A percentile compares a stretch with the other conserved stretches of the same genome.
phyloP scores from a whole-genome alignment of 2,888 invertebrate species.

The Hyalella azteca region DNA sequence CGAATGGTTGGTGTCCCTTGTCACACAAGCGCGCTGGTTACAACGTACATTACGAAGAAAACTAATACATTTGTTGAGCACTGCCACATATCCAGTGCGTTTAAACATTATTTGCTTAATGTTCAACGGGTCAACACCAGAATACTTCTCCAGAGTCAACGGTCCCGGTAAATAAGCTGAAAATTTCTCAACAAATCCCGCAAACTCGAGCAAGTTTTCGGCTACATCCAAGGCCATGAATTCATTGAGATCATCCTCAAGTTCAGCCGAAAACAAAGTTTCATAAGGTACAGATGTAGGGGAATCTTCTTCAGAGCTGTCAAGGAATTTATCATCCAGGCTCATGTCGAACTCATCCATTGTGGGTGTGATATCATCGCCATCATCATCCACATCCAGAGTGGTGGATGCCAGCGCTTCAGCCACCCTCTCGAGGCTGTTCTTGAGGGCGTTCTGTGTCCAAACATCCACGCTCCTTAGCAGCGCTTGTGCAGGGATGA shows the following conservation, averaged over 20 bases:
- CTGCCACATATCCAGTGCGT: neutral
- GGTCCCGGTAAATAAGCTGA: constrained; percentile 41
- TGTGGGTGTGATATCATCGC: neutral
- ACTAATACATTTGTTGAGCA: neutral
- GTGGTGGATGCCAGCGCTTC: constrained; percentile 1
- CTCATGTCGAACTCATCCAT: neutral
- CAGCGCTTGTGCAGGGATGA: constrained; percentile 18
- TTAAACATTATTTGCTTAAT: neutral
- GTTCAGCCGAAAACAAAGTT: neutral
- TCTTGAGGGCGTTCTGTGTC: constrained; percentile 14
- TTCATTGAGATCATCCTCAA: neutral
- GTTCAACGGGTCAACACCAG: constrained; percentile 44
- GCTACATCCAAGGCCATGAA: neutral
- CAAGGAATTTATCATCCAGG: constrained; percentile 5
- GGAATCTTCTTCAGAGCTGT: constrained; percentile 1
- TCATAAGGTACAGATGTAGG: neutral
- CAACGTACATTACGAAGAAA: neutral
- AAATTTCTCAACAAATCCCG: constrained; percentile 39
- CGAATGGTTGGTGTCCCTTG: too few species aligned
- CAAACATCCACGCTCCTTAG: constrained; percentile 10
- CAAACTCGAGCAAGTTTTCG: neutral
- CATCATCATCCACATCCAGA: neutral
- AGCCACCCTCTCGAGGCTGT: constrained; percentile 4
- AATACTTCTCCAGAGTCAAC: constrained; percentile 51
- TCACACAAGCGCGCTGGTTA: neutral